Evolutionary conservation across 2,113 vertebrate species (phyloP).

Genomic region (Propithecus coquereli): DNA sequence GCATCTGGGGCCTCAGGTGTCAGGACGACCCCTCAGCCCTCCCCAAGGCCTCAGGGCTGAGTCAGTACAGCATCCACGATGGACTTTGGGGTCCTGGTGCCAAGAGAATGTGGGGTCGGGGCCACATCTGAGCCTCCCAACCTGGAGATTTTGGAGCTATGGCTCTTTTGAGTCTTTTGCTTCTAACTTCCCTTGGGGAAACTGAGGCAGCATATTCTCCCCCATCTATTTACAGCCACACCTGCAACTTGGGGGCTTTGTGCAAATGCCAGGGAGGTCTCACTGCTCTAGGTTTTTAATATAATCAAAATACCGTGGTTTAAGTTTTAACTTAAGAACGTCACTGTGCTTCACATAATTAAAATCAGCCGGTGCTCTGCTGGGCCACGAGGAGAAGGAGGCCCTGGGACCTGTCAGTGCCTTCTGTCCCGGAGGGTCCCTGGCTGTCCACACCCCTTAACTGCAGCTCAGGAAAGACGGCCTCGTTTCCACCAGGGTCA

Average conservation of each 20-base stretch:
- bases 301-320: neutral
- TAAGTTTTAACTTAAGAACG: neutral
- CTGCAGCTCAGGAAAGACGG: neutral
- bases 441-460: neutral
- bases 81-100: neutral
- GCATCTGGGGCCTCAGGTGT: neutral
- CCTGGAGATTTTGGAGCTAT: neutral
- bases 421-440: neutral
- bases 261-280: neutral
- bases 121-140: neutral
- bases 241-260: neutral
- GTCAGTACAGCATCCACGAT: neutral
- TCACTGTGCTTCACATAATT: neutral
- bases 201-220: neutral
- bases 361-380: neutral
- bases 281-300: neutral
- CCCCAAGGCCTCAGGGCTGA: rapidly evolving
- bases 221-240: neutral
- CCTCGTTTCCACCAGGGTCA: neutral
- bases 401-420: neutral
- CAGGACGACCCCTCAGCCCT: too few species aligned
- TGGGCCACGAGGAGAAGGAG: neutral
- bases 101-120: rapidly evolving
- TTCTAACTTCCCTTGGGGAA: neutral
- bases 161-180: neutral